Evolutionary conservation across 2,797 vertebrate species (phyloP).

Genomic region (Mormyrus proboscirostris): DNA sequence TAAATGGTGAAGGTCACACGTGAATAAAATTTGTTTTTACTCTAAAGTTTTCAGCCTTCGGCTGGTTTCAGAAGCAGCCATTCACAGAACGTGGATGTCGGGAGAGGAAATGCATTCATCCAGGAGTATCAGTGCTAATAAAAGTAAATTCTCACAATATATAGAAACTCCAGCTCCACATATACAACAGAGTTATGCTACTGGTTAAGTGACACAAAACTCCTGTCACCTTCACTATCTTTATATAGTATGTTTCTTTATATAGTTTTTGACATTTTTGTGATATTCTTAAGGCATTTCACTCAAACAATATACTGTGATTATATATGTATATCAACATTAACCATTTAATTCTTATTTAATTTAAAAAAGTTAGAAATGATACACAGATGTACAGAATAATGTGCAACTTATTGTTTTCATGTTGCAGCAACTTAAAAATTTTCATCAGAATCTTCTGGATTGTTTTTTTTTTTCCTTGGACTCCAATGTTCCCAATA

Average conservation of each 20-base stretch:
- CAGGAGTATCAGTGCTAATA: background rate
- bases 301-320: background rate
- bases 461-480: background rate
- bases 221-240: background rate
- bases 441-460: background rate
- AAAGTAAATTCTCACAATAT: background rate
- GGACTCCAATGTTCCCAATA: background rate
- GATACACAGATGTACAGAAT: background rate
- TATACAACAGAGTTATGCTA: background rate
- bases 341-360: background rate
- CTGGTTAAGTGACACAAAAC: background rate
- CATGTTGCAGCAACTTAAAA: background rate
- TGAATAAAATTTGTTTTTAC: background rate
- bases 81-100: background rate
- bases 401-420: background rate
- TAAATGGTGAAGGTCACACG: background rate
- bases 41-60: background rate
- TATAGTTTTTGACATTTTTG: background rate
- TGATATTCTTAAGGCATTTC: background rate
- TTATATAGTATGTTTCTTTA: background rate
- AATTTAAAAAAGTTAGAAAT: background rate
- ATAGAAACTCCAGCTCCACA: background rate
- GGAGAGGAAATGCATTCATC: background rate
- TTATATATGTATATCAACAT: background rate
- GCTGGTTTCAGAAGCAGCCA: background rate